A percentile compares a stretch with the other conserved stretches of the same genome.
Evolutionary conservation across 2,113 vertebrate species (phyloP).

Genomic region (Eupsittula cactorum): DNA sequence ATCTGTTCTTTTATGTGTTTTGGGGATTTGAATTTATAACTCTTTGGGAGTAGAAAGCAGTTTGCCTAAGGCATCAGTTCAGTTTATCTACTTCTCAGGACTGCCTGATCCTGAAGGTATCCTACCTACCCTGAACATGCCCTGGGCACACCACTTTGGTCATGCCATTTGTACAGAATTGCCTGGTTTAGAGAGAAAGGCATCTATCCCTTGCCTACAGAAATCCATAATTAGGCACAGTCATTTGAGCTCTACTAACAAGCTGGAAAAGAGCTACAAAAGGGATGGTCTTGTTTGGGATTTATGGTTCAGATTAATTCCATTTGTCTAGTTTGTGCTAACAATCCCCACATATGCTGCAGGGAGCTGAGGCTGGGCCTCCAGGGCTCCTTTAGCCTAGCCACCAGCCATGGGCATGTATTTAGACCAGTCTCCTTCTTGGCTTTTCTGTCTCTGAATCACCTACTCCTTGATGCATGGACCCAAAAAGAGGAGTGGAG

Average conservation of each 20-base stretch:
- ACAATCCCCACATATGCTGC: rapidly evolving
- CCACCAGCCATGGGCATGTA: background rate
- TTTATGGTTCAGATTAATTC: background rate
- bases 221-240: background rate
- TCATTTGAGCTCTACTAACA: background rate
- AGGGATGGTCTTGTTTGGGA: background rate
- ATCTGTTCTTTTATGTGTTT: background rate
- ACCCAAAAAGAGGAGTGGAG: background rate
- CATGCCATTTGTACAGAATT: background rate
- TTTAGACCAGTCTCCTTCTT: too few species aligned
- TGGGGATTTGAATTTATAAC: background rate
- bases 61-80: background rate
- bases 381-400: background rate
- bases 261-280: background rate
- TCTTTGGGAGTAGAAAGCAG: background rate
- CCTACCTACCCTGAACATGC: background rate
- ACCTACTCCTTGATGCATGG: background rate
- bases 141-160: background rate
- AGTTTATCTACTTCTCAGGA: background rate
- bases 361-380: background rate
- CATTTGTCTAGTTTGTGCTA: background rate
- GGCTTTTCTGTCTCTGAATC: background rate
- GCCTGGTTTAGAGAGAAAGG: background rate
- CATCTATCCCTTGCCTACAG: background rate
- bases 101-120: background rate